Evolutionary conservation across 2,888 invertebrate genomes (phyloP).

Genomic region (Agrotis clavis): DNA sequence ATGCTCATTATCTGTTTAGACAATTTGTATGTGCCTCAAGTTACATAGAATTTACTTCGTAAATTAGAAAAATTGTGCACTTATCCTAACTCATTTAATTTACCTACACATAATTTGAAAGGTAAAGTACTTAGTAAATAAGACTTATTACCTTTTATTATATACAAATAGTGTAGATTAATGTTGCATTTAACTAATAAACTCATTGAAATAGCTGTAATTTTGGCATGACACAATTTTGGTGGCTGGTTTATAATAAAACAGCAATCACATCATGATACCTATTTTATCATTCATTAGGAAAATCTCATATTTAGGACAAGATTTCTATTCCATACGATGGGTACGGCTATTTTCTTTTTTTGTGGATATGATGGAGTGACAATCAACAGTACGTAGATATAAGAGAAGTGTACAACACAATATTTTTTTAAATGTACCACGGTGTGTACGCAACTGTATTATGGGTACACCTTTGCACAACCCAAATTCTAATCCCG

Average conservation of each 20-base stretch:
- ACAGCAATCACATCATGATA: constrained; percentile 1
- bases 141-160: constrained; percentile 4
- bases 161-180: constrained; percentile 4
- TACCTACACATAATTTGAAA: constrained; percentile 3
- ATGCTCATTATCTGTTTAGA: constrained; percentile 38
- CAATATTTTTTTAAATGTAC: too few species aligned
- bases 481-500: too few species aligned
- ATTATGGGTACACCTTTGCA: too few species aligned
- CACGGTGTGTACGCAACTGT: too few species aligned
- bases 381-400: not conserved
- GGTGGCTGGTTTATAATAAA: not conserved
- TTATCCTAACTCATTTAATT: constrained; percentile 22
- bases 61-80: constrained; percentile 25
- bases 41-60: constrained; percentile 28
- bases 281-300: too few species aligned
- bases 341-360: not conserved
- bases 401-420: not conserved
- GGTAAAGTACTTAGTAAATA: too few species aligned
- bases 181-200: not conserved
- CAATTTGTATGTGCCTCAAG: constrained; percentile 28
- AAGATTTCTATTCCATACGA: not conserved
- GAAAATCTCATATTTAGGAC: too few species aligned
- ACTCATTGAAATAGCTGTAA: not conserved
- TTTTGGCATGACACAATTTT: not conserved
- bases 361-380: too few species aligned